Evolutionary conservation across 2,888 invertebrate species (phyloP).

Genomic region (Psylliodes chrysocephalus): DNA sequence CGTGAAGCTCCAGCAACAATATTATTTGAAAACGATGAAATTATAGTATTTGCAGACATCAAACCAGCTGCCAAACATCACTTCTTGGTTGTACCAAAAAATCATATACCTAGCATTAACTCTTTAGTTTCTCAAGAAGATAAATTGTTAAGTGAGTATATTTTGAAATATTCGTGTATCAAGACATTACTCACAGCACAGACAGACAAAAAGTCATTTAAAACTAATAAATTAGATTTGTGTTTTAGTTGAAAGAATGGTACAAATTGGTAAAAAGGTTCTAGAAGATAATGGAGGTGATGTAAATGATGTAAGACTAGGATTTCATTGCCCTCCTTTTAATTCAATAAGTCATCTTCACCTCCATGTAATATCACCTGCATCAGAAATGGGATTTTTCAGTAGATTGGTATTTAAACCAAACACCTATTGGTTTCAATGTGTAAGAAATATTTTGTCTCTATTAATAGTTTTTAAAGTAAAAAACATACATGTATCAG

Average conservation of each 20-base stretch:
- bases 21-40: slow-evolving; percentile 77
- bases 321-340: slow-evolving; percentile 95
- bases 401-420: slow-evolving; percentile 75
- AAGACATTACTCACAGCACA: too few relatives aligned
- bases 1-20: slow-evolving; percentile 72
- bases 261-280: slow-evolving; percentile 67
- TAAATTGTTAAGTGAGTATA: slow-evolving; percentile 75
- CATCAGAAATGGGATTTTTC: slow-evolving; percentile 76
- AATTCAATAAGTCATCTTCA: slow-evolving; percentile 85
- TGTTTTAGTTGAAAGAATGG: slow-evolving; percentile 75
- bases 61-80: slow-evolving; percentile 85
- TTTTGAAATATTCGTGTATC: too few relatives aligned
- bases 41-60: slow-evolving; percentile 84
- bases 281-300: slow-evolving; percentile 66
- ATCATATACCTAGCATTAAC: slow-evolving; percentile 81
- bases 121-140: slow-evolving; percentile 71
- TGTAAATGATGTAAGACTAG: slow-evolving; percentile 67
- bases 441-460: slow-evolving; percentile 68
- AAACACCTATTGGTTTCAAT: slow-evolving; percentile 85
- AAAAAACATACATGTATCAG: too few relatives aligned
- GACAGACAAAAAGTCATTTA: too few relatives aligned
- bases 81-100: slow-evolving; percentile 79
- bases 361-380: slow-evolving; percentile 86
- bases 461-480: too few relatives aligned
- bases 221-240: too few relatives aligned